Evolutionary conservation across 35 echinoderm and acorn worm species (phyloP), one percentile per base, ranked within the genome.

Genomic region (Anneissia japonica): DNA sequence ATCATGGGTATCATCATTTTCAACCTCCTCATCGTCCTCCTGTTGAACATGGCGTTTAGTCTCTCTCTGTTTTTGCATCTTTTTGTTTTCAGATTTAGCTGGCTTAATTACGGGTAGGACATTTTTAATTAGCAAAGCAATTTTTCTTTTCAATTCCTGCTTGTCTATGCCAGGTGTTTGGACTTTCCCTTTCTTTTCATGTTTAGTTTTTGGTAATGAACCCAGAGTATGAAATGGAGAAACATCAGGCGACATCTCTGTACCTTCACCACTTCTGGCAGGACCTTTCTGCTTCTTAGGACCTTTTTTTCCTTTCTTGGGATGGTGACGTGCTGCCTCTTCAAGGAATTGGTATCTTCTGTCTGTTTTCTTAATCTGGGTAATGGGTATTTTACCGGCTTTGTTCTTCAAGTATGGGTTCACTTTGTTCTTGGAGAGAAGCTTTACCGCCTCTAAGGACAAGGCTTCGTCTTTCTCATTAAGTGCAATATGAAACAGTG

Each of bases 401-500:
- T 90, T 83, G 73, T 90, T 84, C 72, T 75, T 38, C 21, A 90
- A 31, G 31, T 83, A 46, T 6, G 88, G 88, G 36, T 90, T 83
- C 36, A 90, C 88, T 26, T 83, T 84, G 75, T 90, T 75, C 30
- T 38, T 46, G 32, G 38, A 35, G 4, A 90, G 81, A 5, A 90
- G 38, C 40, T 90, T 90, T 38, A 90, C 74, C 4, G 82, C 88
- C 19, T 64, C 75, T 23, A 84, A 19, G 0, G 74, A 84, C 17
- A 84, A 41, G 30, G 77, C 46, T 74, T 90, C 84, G 13, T 74
- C 43, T 13, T 82, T 73, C 29, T 76, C 82, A 36, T 38, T 83
- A 38, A 90, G 38, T 31, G 81, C 88, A 45, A 90, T 23, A 46
- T 90, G 88, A 35, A 90, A 90, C 39, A 90, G 73, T 21, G 81